Percentiles rank a stretch among this genome's conserved stretches.
phyloP scores from a whole-genome alignment of 2,113 vertebrate species.

The Psittacula cyanocephala region DNA sequence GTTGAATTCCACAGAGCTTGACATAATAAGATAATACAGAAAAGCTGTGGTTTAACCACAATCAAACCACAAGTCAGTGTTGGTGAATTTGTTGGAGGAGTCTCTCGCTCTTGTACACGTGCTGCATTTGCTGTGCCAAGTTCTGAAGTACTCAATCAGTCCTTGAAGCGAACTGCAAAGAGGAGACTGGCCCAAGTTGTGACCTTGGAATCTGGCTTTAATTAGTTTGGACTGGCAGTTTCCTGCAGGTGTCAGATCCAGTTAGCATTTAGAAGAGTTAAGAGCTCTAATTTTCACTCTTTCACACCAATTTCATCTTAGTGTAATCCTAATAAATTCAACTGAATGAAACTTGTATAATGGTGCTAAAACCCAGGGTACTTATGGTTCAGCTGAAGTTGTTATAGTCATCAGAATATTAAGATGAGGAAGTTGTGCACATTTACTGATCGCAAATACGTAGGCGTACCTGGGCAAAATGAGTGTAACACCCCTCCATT shows the following conservation, averaged over 20 bases:
- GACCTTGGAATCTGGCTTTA: neutral
- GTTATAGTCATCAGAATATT: neutral
- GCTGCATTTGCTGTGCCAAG: neutral
- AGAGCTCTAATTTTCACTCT: neutral
- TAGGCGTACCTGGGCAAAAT: neutral
- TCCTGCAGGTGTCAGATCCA: neutral
- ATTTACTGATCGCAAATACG: neutral
- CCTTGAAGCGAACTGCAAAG: neutral
- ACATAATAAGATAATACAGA: neutral
- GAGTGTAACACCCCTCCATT: neutral
- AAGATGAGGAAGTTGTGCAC: neutral
- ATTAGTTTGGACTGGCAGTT: neutral
- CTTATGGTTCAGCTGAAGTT: neutral
- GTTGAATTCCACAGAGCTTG: neutral
- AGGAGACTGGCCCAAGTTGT: neutral
- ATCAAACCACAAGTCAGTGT: neutral
- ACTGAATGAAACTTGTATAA: neutral
- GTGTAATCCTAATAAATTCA: neutral
- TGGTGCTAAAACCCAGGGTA: neutral
- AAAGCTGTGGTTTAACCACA: neutral
- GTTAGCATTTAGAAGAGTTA: neutral
- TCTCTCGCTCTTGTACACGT: neutral
- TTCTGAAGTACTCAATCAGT: neutral
- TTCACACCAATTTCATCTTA: neutral
- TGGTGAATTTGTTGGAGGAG: neutral